Evolutionary conservation across 2,113 vertebrate genomes (phyloP).

Genomic region (Cathartes aura): DNA sequence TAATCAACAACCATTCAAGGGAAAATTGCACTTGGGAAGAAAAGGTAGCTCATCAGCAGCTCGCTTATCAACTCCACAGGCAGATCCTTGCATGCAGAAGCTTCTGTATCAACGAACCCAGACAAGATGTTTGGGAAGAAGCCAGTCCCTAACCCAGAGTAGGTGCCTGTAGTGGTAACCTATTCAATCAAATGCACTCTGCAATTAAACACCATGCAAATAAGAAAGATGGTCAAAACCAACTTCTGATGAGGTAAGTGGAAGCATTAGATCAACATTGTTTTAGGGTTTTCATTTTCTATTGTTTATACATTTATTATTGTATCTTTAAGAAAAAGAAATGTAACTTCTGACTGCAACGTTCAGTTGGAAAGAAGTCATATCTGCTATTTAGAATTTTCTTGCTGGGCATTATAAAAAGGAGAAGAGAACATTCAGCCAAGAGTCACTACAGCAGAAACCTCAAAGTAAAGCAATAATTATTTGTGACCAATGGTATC

Average conservation of each 20-base stretch:
- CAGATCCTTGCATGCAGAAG: neutral
- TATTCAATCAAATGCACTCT: neutral
- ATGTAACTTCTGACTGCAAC: neutral
- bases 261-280: neutral
- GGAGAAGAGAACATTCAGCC: neutral
- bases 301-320: neutral
- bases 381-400: neutral
- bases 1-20: conserved; percentile 70
- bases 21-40: conserved; percentile 48
- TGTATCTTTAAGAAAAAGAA: neutral
- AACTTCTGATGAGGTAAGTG: neutral
- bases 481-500: neutral
- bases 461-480: neutral
- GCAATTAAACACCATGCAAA: neutral
- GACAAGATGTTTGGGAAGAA: neutral
- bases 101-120: neutral
- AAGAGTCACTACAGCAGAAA: neutral
- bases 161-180: neutral
- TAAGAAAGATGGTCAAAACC: neutral
- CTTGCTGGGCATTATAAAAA: neutral
- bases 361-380: neutral
- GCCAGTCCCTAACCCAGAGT: neutral
- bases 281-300: neutral
- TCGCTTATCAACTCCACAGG: conserved; percentile 36
- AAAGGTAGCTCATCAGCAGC: conserved; percentile 58